Evolutionary conservation across 2,113 vertebrate genomes (phyloP), one percentile per base, ranked within the genome.

Genomic region (Limanda limanda): DNA sequence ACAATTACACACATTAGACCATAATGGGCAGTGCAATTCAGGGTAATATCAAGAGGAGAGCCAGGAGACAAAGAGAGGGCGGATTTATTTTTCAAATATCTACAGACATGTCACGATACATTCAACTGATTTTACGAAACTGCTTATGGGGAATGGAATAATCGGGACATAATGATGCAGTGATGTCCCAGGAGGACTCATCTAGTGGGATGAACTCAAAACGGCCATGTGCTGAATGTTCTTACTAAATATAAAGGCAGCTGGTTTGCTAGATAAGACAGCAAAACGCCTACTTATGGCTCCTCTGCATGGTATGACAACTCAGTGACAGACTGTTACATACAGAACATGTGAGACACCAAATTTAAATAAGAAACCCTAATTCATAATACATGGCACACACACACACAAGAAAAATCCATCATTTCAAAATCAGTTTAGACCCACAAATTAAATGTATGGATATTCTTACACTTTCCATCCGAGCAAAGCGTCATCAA

Each of bases 1-100:
- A 65, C 71, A 80, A 68, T 79, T 81, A 54, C 24, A 61, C 68
- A 80, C 63, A 83, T 83, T 75, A 74, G 48, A 18, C 31, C 55
- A 25, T 65, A 48, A 81, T 76, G 21, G 52, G 35, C 67, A 79
- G 61, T 67, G 62, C 31, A 77, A 76, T 71, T 76, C 57, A 51
- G 54, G 52, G 35, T 31, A 72, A 42, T 27, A 66, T 31, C 31
- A 27, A 60, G 37, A 62, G 52, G 62, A 60, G 58, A 18, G 55
- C 59, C 54, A 58, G 31, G 58, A 71, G 57, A 71, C 66, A 42
- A 2, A 11, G 40, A 42, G 1, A 2, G 40, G 40, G 10, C 10
- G 11, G 3, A 42, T 42, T 42, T 12, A 12, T 42, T 42, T 42
- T 57, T 63, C n/a, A 7, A 56, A 24, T 24, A 69, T 17, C 83